A percentile compares a stretch with the other conserved stretches of the same genome.
Conservation (phyloP, 2,797 vertebrate species). For the Phoeniculus purpureus region DNA sequence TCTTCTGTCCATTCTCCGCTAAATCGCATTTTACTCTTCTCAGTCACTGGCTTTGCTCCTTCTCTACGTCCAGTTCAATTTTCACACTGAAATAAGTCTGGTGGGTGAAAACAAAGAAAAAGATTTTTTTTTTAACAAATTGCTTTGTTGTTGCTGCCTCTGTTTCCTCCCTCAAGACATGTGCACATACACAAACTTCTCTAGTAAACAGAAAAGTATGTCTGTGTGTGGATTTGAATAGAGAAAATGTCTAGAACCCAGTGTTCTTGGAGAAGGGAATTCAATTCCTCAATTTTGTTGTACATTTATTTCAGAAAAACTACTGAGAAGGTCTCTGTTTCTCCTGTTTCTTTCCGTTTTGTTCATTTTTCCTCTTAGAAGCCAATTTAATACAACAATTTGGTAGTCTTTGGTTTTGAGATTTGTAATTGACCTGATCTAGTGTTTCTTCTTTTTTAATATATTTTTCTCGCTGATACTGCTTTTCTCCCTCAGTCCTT, state of each 20-base stretch:
- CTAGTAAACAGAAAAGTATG: not conserved
- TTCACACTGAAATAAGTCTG: no score
- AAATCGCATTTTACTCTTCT: no score
- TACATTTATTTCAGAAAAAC: no score
- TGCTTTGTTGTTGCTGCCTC: not conserved
- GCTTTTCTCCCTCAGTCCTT: not conserved
- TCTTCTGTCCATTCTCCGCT: no score
- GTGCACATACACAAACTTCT: accelerated
- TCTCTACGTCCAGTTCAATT: no score
- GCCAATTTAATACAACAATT: not conserved
- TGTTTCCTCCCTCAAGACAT: not conserved
- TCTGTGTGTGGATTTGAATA: not conserved
- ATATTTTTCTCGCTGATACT: not conserved
- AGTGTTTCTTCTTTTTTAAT: not conserved
- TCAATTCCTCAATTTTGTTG: not conserved
- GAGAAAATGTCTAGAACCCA: not conserved
- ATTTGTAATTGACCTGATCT: not conserved
- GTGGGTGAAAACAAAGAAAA: not conserved
- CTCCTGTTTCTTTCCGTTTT: not conserved
- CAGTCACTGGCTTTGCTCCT: no score
- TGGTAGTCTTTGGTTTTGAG: not conserved
- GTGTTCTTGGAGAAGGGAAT: not conserved
- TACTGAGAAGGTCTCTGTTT: not conserved
- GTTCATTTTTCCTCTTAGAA: not conserved
- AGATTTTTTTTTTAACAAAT: no score